Percentiles rank a stretch among this genome's conserved stretches.
phyloP scores from a whole-genome alignment of 1,140 invertebrate species.

The Bombus pyrosoma region DNA sequence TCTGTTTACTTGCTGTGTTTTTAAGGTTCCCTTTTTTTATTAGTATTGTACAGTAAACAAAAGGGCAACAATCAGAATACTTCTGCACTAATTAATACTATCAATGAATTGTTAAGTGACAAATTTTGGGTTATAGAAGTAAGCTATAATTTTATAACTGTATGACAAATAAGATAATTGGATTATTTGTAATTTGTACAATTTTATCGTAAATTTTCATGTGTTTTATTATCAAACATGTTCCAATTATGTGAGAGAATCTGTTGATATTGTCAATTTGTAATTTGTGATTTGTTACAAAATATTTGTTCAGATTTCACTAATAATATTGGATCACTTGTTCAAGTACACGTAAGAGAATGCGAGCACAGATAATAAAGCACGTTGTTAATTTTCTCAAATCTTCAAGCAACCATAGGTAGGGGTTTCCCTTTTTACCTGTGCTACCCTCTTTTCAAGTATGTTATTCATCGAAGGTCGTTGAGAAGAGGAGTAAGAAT shows the following conservation, averaged over 20 bases:
- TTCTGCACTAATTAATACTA: not conserved
- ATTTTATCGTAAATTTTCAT: no score
- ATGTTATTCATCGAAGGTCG: not conserved
- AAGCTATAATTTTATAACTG: no score
- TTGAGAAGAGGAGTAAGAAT: not conserved
- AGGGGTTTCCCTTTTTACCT: conserved; percentile 1
- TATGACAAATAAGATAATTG: no score
- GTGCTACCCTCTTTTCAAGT: not conserved
- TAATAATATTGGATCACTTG: not conserved
- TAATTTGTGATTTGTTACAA: not conserved
- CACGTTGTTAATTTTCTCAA: conserved; percentile 40
- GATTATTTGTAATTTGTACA: no score
- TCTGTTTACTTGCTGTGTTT: not conserved
- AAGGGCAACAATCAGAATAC: not conserved
- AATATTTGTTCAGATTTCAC: not conserved
- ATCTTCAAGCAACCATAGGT: not conserved
- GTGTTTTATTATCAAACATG: no score
- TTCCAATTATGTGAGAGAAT: not conserved
- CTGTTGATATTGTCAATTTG: not conserved
- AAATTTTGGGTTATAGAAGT: not conserved
- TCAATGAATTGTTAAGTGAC: not conserved
- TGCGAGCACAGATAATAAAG: not conserved
- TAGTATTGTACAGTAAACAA: not conserved
- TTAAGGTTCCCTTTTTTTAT: not conserved
- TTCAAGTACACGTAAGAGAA: not conserved